Percentiles rank a stretch among this genome's conserved stretches.
Conservation (phyloP, 2,888 invertebrate species). For the Ophion obscuratus region DNA sequence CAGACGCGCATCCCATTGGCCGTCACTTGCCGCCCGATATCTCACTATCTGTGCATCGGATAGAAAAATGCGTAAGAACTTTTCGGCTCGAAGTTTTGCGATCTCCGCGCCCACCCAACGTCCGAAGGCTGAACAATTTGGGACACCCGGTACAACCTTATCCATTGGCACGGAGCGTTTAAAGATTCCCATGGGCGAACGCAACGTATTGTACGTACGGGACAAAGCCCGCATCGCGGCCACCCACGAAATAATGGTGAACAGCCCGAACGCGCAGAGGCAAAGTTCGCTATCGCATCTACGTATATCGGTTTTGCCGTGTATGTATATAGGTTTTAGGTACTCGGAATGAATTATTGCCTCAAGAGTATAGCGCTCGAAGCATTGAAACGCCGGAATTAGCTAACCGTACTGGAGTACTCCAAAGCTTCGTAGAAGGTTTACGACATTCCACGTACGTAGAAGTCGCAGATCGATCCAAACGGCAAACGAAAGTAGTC, state of each 20-base stretch:
- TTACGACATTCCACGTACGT: neutral
- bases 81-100: neutral
- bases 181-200: slow-evolving; percentile 32
- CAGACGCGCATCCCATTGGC: neutral
- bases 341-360: neutral
- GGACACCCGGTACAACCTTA: neutral
- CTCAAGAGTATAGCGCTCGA: neutral
- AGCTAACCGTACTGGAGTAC: neutral
- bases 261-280: neutral
- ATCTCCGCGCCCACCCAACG: neutral
- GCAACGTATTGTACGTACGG: neutral
- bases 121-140: neutral
- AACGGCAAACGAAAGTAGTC: neutral
- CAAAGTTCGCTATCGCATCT: neutral
- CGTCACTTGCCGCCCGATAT: neutral
- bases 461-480: neutral
- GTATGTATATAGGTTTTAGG: neutral
- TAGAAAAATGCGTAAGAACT: neutral
- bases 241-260: slow-evolving; percentile 24
- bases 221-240: neutral
- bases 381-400: neutral
- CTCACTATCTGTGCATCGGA: neutral
- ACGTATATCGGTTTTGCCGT: slow-evolving; percentile 4
- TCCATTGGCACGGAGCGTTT: slow-evolving; percentile 22
- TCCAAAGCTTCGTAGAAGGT: neutral